Evolutionary conservation across 2,797 vertebrate species (phyloP), one percentile per base, ranked within the genome.

Genomic region (Enteromius afrohamiltoni): DNA sequence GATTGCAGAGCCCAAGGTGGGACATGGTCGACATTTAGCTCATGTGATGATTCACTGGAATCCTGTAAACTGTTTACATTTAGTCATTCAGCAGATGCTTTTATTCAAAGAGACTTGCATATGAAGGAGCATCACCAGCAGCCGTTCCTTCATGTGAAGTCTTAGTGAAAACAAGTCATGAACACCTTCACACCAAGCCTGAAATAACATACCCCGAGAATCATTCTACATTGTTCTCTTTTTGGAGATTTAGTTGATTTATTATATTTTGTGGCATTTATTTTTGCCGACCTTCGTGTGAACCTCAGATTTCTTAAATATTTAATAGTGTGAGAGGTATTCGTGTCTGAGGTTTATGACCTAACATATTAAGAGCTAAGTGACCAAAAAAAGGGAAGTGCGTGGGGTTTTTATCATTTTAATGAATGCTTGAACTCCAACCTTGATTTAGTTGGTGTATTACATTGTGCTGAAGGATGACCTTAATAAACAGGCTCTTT

Each of bases 1-100:
- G 98, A 96, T 96, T 92, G 96, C 97, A 51, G 97, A 99, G 64
- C 94, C 98, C 87, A 99, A 98, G 96, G 98, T 79, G 67, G 67
- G 14, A 65, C 10, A 53, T 29, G 23, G 69, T 14, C 11, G 31
- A 53, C 37, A 69, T 42, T 14, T 67, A 31, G 62, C 45, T 31
- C 26, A 85, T 49, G 1, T 62, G 10, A 64, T 45, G 37, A 21
- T 82, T 70, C 45, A 2, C 64, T 76, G 19, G 19, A 83, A 70
- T 29, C 16, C n/a, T 64, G 10, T 31, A 51, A 53, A 68, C 45
- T 51, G 13, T 34, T 78, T 34, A 58, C 31, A n/a, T 13, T 55
- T 40, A 53, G 31, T 40, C 51, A 75, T 75, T 23, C 31, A 53
- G 49, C 6, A 10, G 19, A n/a, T 55, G 71, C 51, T 55, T n/a